Evolutionary conservation across 2,113 vertebrate species (phyloP), one percentile per base, ranked within the genome.

Genomic region (Oryzias woworae): DNA sequence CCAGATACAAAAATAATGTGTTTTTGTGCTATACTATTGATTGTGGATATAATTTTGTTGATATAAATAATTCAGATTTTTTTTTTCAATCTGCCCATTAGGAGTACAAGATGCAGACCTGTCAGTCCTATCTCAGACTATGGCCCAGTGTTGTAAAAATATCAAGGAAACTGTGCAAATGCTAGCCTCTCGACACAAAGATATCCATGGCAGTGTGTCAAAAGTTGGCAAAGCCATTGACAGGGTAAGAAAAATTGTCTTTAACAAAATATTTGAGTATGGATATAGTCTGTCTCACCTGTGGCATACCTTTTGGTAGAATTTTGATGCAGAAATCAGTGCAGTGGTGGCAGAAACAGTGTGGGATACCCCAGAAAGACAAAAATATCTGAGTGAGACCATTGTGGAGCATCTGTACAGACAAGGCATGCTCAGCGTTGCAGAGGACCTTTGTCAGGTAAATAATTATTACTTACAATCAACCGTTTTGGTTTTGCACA

Each of bases 171-270:
- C 93, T 0, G 94, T 96, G 62, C 95, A 96, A 88, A 92, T 94
- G 83, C 83, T 96, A 41, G 95, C 94, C 24, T 94, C 91, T 0
- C 90, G 94, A 66, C 95, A 95, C 81, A 96, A 95, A 82, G 94
- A 96, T 82, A 96, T 95, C 62, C 95, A 96, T 22, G 94, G 94
- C 85, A 95, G 94, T 0, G 94, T 96, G 49, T 96, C 94, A 16
- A 92, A 94, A 85, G 94, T 96, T 66, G 95, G 95, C 65, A 96
- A 95, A 91, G 95, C 94, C 71, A 95, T 95, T 1, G 95, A 96
- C 83, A 84, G 95, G 87, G 94, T 95, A 66, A 89, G 92, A 31
- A 8, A 1, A 0, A 16, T 4, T 14, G 4, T 18, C 1, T 14
- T 1, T 22, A 10, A 47, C 55, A 52, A 7, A 58, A 42, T 13